These are phyloP conservation scores for Falco peregrinus DNA, from an alignment of 2,797 vertebrate species.

Conservation along the genomic window DNA sequence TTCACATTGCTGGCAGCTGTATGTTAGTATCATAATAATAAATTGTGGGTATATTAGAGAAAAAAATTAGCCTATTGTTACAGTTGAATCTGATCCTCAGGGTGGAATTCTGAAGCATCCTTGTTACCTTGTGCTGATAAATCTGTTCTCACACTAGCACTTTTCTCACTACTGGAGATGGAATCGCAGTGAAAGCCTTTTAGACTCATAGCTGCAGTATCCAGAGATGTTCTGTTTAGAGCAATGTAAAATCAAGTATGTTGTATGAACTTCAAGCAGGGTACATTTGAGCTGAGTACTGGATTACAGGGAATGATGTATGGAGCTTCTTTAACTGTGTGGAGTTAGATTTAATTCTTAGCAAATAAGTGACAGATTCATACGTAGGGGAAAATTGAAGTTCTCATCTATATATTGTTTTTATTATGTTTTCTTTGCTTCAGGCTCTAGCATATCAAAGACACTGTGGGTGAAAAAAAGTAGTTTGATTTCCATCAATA, in stretches of 20 bases:
- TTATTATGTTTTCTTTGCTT: conserved; percentile 76
- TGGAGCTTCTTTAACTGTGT: conserved; percentile 62
- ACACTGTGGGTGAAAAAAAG: conserved; percentile 58
- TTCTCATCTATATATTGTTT: conserved; percentile 72
- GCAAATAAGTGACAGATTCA: conserved; percentile 71
- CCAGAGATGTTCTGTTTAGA: conserved; percentile 47
- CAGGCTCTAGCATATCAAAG: conserved; percentile 68
- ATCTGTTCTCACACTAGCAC: background rate
- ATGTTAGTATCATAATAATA: background rate
- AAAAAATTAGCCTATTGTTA: conserved; percentile 5
- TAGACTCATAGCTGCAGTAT: conserved; percentile 19
- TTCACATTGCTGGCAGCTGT: background rate
- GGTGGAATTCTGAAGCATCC: background rate
- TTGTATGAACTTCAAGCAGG: conserved; percentile 49
- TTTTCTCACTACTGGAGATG: background rate
- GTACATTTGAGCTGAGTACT: conserved; percentile 46
- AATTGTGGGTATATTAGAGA: background rate
- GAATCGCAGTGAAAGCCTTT: conserved; percentile 15
- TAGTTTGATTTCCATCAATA: conserved; percentile 73
- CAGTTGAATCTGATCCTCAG: background rate
- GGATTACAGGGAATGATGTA: conserved; percentile 59
- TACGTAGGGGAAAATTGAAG: conserved; percentile 70
- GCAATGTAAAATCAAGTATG: conserved; percentile 45
- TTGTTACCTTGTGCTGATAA: background rate
- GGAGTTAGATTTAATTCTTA: conserved; percentile 74